Evolutionary conservation across 2,888 invertebrate species (phyloP).

Genomic region (Cerastis leucographa): DNA sequence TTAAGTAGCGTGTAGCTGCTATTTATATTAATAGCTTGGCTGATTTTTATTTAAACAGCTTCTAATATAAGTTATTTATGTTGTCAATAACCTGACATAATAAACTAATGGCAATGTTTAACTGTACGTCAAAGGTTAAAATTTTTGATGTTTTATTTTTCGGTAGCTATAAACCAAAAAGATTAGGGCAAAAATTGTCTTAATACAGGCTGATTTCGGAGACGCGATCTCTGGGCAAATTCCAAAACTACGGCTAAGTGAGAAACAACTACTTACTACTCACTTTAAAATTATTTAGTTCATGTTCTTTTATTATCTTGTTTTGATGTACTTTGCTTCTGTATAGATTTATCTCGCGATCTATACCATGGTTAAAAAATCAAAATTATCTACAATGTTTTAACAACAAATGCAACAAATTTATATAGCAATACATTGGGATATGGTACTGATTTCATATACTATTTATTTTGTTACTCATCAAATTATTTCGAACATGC

Average conservation of each 20-base stretch:
- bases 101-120: background rate
- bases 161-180: background rate
- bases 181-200: background rate
- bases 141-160: background rate
- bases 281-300: too few relatives aligned
- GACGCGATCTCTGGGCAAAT: too few relatives aligned
- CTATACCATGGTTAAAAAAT: too few relatives aligned
- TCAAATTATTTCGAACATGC: too few relatives aligned
- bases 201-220: too few relatives aligned
- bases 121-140: background rate
- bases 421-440: background rate
- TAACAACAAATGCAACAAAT: background rate
- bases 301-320: background rate
- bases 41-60: background rate
- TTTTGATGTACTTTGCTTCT: background rate
- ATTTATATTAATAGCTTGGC: constrained; percentile 18
- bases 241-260: too few relatives aligned
- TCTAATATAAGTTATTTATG: background rate
- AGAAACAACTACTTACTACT: too few relatives aligned
- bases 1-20: constrained; percentile 8
- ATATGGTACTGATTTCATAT: background rate
- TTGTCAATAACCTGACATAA: background rate
- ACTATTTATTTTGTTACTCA: too few relatives aligned
- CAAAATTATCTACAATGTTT: background rate
- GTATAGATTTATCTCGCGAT: background rate